Conservation (phyloP, 30 jellyfish, hydroid and myxozoan species). For the Sanderia malayensis region DNA sequence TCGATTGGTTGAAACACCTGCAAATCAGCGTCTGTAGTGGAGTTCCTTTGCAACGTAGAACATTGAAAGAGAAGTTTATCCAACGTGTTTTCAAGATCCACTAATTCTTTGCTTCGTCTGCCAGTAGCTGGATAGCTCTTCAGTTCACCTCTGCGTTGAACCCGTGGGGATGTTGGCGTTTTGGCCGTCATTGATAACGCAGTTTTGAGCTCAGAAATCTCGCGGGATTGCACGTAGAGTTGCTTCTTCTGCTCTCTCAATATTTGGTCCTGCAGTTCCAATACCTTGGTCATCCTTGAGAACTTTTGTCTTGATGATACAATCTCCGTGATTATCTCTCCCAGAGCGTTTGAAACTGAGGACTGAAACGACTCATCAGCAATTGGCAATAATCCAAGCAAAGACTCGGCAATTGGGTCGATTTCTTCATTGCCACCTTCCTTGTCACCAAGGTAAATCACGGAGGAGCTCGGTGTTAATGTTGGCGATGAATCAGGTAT, state of each 20-base stretch:
- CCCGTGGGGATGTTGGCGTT: constrained; percentile 32
- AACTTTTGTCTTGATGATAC: constrained; percentile 81
- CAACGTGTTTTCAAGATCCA: constrained; percentile 75
- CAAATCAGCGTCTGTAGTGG: constrained; percentile 42
- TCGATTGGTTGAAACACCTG: constrained; percentile 61
- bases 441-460: constrained; percentile 33
- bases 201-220: constrained; percentile 25
- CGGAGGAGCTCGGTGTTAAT: constrained; percentile 72
- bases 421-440: constrained; percentile 11
- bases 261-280: constrained; percentile 68
- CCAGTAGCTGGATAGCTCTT: constrained; percentile 54
- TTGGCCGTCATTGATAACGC: not conserved
- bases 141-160: constrained; percentile 45
- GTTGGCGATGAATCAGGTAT: constrained; percentile 63
- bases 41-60: constrained; percentile 63
- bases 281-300: constrained; percentile 48
- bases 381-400: constrained; percentile 76
- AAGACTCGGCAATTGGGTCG: constrained; percentile 86
- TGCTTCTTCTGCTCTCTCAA: constrained; percentile 73
- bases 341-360: constrained; percentile 67
- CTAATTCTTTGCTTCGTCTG: constrained; percentile 81
- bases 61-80: constrained; percentile 83
- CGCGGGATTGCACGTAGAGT: constrained; percentile 50
- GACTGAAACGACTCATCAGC: constrained; percentile 53
- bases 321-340: constrained; percentile 90